Evolutionary conservation across 2,113 vertebrate species (phyloP).

Genomic region (Prolemur simus): DNA sequence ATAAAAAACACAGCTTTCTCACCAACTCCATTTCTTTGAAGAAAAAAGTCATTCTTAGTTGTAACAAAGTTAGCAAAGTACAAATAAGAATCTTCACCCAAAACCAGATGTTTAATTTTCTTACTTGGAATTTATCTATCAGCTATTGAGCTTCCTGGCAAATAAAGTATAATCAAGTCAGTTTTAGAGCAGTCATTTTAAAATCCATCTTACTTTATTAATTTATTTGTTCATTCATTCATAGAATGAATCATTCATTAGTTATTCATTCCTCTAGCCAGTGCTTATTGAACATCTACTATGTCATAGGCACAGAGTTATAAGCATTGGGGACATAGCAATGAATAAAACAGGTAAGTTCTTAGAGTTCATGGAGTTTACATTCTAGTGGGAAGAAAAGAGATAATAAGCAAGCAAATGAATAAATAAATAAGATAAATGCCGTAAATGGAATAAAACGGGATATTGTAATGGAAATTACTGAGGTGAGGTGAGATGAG

Average conservation of each 20-base stretch:
- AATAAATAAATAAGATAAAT: not conserved
- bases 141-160: not conserved
- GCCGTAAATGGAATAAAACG: not conserved
- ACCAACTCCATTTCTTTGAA: not conserved
- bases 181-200: not conserved
- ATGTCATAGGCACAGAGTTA: not conserved
- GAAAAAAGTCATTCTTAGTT: not conserved
- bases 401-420: not conserved
- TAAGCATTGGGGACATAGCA: not conserved
- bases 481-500: no score
- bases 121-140: not conserved
- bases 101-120: not conserved
- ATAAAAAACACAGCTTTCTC: constrained; percentile 48
- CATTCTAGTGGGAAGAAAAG: not conserved
- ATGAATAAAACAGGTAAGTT: not conserved
- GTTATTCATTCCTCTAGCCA: not conserved
- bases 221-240: not conserved
- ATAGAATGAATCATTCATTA: not conserved
- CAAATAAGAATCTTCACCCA: not conserved
- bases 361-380: not conserved
- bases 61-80: not conserved
- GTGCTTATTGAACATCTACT: not conserved
- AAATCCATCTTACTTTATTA: not conserved
- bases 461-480: not conserved
- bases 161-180: not conserved